Evolutionary conservation across 2,797 vertebrate genomes (phyloP), one percentile per base, ranked within the genome.

Genomic region (Rousettus madagascariensis): DNA sequence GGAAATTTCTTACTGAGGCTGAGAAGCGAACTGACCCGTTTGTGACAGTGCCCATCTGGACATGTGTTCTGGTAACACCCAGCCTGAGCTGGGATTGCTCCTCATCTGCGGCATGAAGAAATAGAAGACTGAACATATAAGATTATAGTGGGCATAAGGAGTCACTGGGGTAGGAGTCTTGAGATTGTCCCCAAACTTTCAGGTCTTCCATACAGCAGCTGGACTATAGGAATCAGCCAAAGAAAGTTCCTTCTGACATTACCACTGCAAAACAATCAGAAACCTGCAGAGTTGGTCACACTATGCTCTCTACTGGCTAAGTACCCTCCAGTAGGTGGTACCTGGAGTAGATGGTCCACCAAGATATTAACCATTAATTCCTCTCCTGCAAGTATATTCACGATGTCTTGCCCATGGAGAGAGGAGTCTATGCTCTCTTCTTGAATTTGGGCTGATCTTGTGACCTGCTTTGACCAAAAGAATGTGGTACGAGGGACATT

Each of bases 261-360:
- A 9, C 17, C 13, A 22, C 65, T 63, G 38, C 26, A 10, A 46
- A 69, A 22, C 11, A 69, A 12, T 33, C 63, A 24, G 12, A 49
- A 36, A 30, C 28, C 33, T 82, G 13, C 36, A 7, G 24, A 28
- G 55, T 36, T 26, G 4, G 28, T 69, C 82, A 74, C 16, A 49
- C 8, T 63, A 24, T 72, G 55, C 12, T 61, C n/a, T 51, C 13
- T 51, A 12, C 66, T n/a, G 26, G 5, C 24, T 15, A 28, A 61
- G 33, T 19, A 30, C 26, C 12, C n/a, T 15, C n/a, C 7, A 6
- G 20, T 24, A 5, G 1, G 66, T 6, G 15, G 61, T 8, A 8
- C n/a, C n/a, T 9, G 9, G 8, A 0, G 5, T 0, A 41, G 26
- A 16, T 1, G 36, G 16, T 66, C 36, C 10, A 71, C 28, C 43